phyloP scores from a whole-genome alignment of 2,888 invertebrate genomes.

The Parnassius mnemosyne region DNA sequence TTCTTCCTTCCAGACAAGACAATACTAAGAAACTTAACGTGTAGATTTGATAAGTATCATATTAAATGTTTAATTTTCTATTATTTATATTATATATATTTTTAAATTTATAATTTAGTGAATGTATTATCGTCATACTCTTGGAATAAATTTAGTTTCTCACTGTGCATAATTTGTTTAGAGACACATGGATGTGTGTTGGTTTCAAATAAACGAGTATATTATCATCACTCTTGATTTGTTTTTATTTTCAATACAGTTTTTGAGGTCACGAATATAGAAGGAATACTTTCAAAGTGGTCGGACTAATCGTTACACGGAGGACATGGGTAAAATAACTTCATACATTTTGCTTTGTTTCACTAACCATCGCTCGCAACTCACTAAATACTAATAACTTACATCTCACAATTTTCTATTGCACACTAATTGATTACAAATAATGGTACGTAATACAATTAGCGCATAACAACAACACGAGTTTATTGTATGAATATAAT shows the following conservation, averaged over 20 bases:
- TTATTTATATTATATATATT: constrained; percentile 27
- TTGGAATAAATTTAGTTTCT: constrained; percentile 48
- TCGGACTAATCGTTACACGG: constrained; percentile 30
- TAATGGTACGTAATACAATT: not conserved
- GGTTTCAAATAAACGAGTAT: constrained; percentile 72
- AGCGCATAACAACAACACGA: not conserved
- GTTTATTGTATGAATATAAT: not conserved
- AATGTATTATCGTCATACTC: constrained; percentile 15
- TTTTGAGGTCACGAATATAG: constrained; percentile 27
- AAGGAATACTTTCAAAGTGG: constrained; percentile 35
- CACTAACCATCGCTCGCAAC: constrained; percentile 31
- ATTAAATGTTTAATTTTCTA: constrained; percentile 15
- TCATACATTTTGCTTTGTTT: constrained; percentile 31
- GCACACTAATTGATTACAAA: constrained; percentile 8
- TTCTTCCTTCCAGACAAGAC: constrained; percentile 13
- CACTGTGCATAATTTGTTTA: constrained; percentile 37
- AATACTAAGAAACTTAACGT: constrained; percentile 12
- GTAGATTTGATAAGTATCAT: constrained; percentile 19
- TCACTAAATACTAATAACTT: constrained; percentile 12
- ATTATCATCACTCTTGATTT: constrained; percentile 70
- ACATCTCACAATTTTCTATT: constrained; percentile 6
- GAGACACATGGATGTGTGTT: constrained; percentile 45
- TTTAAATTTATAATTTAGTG: constrained; percentile 4
- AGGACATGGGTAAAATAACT: constrained; percentile 37
- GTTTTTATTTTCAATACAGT: constrained; percentile 61